These are phyloP conservation scores for Oikopleura dioica DNA, from an alignment of 23 tunicate genomes.

Conservation along the genomic window DNA sequence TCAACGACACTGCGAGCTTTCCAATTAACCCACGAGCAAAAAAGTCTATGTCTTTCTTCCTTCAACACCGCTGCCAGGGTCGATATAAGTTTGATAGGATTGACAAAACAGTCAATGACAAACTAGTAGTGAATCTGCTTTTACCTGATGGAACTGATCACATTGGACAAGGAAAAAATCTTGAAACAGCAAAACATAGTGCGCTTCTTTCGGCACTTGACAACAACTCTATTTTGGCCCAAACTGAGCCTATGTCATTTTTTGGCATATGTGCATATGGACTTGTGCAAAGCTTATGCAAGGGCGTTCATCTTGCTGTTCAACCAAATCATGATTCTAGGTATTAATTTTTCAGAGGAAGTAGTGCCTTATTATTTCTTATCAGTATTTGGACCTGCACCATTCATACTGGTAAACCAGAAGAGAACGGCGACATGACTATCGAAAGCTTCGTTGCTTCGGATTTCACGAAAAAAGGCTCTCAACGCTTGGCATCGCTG, in stretches of 20 bases:
- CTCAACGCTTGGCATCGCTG: background rate
- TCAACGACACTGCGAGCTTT: background rate
- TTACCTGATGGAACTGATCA: slow-evolving; percentile 1
- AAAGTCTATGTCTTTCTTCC: background rate
- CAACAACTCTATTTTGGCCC: background rate
- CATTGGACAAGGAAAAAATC: background rate
- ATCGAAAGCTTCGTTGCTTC: background rate
- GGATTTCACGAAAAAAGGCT: slow-evolving; percentile 8
- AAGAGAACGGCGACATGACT: background rate
- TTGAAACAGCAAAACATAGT: slow-evolving; percentile 1
- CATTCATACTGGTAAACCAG: background rate
- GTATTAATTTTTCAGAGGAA: too few relatives aligned
- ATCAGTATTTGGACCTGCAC: background rate
- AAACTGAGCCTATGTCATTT: background rate
- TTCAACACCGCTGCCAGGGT: background rate
- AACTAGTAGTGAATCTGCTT: background rate
- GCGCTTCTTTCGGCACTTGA: background rate
- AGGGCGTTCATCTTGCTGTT: background rate
- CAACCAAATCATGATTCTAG: background rate
- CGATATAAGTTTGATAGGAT: background rate
- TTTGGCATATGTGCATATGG: background rate
- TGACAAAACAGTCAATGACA: slow-evolving; percentile 3
- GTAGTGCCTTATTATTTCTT: too few relatives aligned
- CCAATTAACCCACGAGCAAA: background rate
- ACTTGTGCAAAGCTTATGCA: background rate